A percentile compares a stretch with the other conserved stretches of the same genome.
phyloP scores from a whole-genome alignment of 2,797 vertebrate species.

The Sebastes ruberrimus region DNA sequence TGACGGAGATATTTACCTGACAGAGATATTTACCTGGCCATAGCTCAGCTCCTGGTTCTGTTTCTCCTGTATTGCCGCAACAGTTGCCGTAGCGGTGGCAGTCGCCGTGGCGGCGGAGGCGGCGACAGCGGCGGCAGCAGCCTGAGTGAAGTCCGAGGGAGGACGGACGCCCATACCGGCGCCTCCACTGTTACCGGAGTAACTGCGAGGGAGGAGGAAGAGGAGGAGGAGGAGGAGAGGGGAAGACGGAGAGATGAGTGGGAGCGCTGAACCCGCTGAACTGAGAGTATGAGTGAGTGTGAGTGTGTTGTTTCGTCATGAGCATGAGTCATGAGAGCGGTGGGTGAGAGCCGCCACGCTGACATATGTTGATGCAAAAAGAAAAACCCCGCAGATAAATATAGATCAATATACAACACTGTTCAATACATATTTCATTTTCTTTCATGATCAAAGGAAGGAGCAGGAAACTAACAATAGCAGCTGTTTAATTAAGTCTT shows the following conservation, averaged over 20 bases:
- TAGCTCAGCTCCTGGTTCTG: slow-evolving; percentile 96
- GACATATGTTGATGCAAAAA: slow-evolving; percentile 18
- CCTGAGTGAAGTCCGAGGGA: slow-evolving; percentile 92
- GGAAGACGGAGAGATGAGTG: slow-evolving; percentile 31
- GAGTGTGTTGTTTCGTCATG: slow-evolving; percentile 19
- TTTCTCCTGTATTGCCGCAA: slow-evolving; percentile 95
- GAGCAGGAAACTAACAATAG: neutral
- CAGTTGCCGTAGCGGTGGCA: slow-evolving; percentile 93
- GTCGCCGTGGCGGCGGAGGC: slow-evolving; percentile 94
- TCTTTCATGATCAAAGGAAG: neutral
- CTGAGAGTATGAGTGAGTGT: slow-evolving; percentile 12
- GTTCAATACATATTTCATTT: neutral
- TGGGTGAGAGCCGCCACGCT: slow-evolving; percentile 37
- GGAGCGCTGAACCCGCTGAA: neutral
- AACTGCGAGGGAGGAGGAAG: slow-evolving; percentile 76
- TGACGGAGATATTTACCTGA: too few relatives aligned
- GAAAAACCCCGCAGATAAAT: neutral
- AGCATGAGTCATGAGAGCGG: slow-evolving; percentile 44
- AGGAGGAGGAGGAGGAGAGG: neutral
- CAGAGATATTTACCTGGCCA: slow-evolving; percentile 55
- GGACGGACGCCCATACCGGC: slow-evolving; percentile 86
- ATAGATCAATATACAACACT: too few relatives aligned
- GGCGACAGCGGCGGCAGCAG: slow-evolving; percentile 90
- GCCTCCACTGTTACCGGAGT: slow-evolving; percentile 82
- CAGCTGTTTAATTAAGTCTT: neutral